Evolutionary conservation across 2,797 vertebrate genomes (phyloP).

Genomic region (Helostoma temminkii): DNA sequence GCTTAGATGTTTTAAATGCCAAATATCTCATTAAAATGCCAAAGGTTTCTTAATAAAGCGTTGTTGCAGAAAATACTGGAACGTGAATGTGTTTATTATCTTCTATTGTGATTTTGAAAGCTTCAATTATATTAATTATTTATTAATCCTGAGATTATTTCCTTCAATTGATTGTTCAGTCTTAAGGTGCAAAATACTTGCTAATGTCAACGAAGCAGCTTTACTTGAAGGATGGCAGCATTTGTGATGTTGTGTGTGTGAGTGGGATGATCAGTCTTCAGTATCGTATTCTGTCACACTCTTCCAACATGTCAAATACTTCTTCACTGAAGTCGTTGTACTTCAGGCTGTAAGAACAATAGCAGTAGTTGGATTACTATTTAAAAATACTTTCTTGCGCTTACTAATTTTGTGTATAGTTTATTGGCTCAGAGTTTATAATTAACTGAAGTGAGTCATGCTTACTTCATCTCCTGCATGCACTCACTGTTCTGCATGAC

Average conservation of each 20-base stretch:
- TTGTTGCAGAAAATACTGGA: conserved; percentile 20
- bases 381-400: neutral
- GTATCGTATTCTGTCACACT: conserved; percentile 72
- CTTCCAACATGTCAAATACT: conserved; percentile 64
- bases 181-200: no score
- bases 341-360: conserved; percentile 72
- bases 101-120: no score
- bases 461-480: conserved; percentile 78
- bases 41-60: conserved; percentile 66
- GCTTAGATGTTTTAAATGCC: conserved; percentile 11
- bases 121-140: no score
- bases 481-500: conserved; percentile 65
- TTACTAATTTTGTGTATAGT: neutral
- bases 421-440: neutral
- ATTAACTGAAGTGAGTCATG: neutral
- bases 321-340: conserved; percentile 82
- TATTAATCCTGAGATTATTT: no score
- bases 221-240: neutral
- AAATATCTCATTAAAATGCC: conserved; percentile 24
- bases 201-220: no score
- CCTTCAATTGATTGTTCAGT: no score
- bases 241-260: neutral
- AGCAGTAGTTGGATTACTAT: neutral
- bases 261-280: conserved; percentile 31
- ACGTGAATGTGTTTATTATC: neutral